Base-by-base conservation (phyloP, 2,888 invertebrate genomes). In the Brachynemurus nebulosus region DNA sequence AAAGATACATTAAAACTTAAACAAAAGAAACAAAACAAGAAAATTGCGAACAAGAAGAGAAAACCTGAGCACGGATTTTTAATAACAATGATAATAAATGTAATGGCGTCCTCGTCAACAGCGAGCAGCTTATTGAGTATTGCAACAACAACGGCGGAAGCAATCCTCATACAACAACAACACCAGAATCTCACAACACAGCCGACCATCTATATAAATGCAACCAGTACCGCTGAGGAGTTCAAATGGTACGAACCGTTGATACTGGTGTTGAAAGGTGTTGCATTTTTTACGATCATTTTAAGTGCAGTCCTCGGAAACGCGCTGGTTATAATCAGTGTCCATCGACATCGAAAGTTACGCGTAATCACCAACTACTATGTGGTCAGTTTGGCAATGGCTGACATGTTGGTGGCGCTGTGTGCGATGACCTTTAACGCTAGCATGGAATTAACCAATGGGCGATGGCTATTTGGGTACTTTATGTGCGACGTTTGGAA, bases 401-500 rank as follows among this genome's bases (percentile, higher is more conserved):
- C 95, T 30, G 95, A 95, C 59, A 83, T 93, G 69, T 69, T 93
- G 49, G 92, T 95, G 38, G 92, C 92, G 1, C 66, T 89, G 45
- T 86, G 89, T 59, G 90, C 89, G 53, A 90, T 90, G 90, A 86
- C 88, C 47, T 90, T 90, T 64, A 90, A 90, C 65, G 88, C 89
- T 23, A 86, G 84, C 56, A 80, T 88, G n/a, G 86, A 86, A 63
- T 50, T 65, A 39, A 37, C 84, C 30, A 80, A 79, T 40, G 85
- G 88, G 37, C 71, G 68, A 55, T 95, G 95, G 95, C 69, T 88
- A 53, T 92, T 95, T 59, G 88, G 90, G 5, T 76, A 80, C 56
- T 69, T 84, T 56, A 86, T 92, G 80, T 95, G 93, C 70, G 89
- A 93, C 69, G 80, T 93, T 42, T 95, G 88, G 80, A 93, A 91